Evolutionary conservation across 2,113 vertebrate species (phyloP), one percentile per base, ranked within the genome.

Genomic region (Syrrhaptes paradoxus): DNA sequence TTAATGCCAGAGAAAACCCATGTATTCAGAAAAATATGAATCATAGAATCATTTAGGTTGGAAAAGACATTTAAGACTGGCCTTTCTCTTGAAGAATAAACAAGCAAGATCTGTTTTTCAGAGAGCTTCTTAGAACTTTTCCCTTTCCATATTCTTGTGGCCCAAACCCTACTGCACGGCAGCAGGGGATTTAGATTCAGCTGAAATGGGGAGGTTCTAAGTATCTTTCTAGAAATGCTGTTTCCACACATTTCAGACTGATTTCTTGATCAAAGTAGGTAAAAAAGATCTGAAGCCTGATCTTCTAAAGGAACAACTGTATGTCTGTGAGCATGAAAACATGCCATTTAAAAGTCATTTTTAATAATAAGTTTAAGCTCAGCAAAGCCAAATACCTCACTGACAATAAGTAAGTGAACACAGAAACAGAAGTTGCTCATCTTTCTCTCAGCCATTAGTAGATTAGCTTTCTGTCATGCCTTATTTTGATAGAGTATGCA

Each of bases 331-430:
- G 36, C 79, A 43, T 83, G 79, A 67, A 70, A 89, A n/a, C 32
- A 28, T 57, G 10, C 7, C 38, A 57, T 68, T 92, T 92, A 74
- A 63, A 77, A 78, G 65, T 52, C 1, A 57, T 90, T 92, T 92
- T 89, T 62, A 92, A 77, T 94, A 80, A 88, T 24, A 77, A 55
- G 18, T 81, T 93, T 89, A 90, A 92, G 68, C 77, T 85, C 48
- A 82, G 54, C 54, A 77, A 66, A 90, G 95, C 72, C 84, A 93
- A 97, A 85, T 92, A 68, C 70, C 81, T 96, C 94, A 70, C 25
- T 95, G 89, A 91, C 93, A 93, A 93, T 93, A 95, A 89, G 93
- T 95, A 95, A 95, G 88, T 96, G 96, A 96, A 75, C 32, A 85
- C 61, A 96, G 86, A 96, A 89, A 38, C 62, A 92, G 76, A 90